phyloP scores from a whole-genome alignment of 2,888 invertebrate species.

The Lepeophtheirus nordmannii region DNA sequence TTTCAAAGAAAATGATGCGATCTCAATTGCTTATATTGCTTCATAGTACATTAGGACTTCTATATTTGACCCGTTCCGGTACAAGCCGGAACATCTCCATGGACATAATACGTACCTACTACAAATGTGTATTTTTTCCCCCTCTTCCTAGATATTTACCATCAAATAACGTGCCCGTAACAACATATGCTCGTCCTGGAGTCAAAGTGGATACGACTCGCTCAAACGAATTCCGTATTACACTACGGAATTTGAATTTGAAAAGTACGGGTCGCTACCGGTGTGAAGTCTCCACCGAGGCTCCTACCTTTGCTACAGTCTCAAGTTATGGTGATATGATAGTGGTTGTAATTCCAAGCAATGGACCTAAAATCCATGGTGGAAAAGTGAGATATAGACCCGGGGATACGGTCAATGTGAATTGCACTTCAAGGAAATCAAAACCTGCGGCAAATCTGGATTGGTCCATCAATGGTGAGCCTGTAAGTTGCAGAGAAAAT shows the following conservation, averaged over 20 bases:
- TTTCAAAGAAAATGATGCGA: too few species aligned
- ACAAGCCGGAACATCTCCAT: too few species aligned
- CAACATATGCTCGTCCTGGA: conserved; percentile 14
- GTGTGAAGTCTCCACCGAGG: conserved; percentile 22
- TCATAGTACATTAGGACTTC: too few species aligned
- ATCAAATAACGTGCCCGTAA: background rate
- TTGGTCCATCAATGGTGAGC: conserved; percentile 23
- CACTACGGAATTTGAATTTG: background rate
- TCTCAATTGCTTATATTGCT: too few species aligned
- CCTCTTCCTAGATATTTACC: conserved; percentile 14
- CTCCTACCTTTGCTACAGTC: conserved; percentile 16
- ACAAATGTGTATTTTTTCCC: background rate
- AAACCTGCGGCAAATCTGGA: conserved; percentile 21
- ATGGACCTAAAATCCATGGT: conserved; percentile 4
- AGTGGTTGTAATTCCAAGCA: conserved; percentile 13
- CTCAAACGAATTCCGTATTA: background rate
- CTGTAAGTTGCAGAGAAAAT: conserved; percentile 2
- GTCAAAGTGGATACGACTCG: conserved; percentile 10
- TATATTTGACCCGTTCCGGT: too few species aligned
- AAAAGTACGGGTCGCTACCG: conserved; percentile 16
- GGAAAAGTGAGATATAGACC: background rate
- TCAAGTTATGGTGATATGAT: conserved; percentile 22
- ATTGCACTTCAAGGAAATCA: conserved; percentile 22
- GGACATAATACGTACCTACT: background rate
- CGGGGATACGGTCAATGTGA: conserved; percentile 18